phyloP scores from a whole-genome alignment of 2,888 invertebrate genomes.

The Minunthozetes semirufus region DNA sequence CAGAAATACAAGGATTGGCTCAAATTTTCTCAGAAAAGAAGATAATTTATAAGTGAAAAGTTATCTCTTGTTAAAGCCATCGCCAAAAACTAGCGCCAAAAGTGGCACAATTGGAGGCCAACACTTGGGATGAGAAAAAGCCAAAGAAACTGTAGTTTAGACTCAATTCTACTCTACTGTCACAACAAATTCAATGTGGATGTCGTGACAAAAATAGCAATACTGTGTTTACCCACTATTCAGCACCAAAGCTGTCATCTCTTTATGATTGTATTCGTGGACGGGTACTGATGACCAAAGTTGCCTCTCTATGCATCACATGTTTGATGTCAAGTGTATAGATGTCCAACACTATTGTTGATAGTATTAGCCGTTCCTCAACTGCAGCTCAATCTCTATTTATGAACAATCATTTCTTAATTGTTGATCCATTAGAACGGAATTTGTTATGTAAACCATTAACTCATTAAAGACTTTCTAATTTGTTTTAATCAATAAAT shows the following conservation, averaged over 20 bases:
- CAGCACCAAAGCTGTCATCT: slow-evolving; percentile 12
- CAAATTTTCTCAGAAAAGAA: not conserved
- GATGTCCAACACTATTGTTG: not conserved
- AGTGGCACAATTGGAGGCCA: not conserved
- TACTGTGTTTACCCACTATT: not conserved
- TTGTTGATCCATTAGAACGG: not conserved
- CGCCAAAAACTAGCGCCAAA: not conserved
- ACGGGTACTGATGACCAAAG: slow-evolving; percentile 1
- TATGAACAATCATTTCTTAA: not conserved
- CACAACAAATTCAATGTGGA: not conserved
- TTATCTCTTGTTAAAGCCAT: not conserved
- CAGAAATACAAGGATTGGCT: not conserved
- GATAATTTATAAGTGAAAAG: not conserved
- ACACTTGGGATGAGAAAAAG: not conserved
- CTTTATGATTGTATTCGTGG: not conserved
- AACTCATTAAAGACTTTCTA: not conserved
- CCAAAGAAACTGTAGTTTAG: not conserved
- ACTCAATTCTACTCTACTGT: not conserved
- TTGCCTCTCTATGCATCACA: not conserved
- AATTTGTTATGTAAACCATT: slow-evolving; percentile 16
- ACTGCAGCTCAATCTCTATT: not conserved
- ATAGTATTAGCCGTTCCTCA: slow-evolving; percentile 4
- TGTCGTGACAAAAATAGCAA: slow-evolving; percentile 16
- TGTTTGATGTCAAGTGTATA: not conserved
- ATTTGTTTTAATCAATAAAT: not conserved